These are phyloP conservation scores for Microplitis deprimator DNA, from an alignment of 2,888 invertebrate genomes.

Conservation along the genomic window DNA sequence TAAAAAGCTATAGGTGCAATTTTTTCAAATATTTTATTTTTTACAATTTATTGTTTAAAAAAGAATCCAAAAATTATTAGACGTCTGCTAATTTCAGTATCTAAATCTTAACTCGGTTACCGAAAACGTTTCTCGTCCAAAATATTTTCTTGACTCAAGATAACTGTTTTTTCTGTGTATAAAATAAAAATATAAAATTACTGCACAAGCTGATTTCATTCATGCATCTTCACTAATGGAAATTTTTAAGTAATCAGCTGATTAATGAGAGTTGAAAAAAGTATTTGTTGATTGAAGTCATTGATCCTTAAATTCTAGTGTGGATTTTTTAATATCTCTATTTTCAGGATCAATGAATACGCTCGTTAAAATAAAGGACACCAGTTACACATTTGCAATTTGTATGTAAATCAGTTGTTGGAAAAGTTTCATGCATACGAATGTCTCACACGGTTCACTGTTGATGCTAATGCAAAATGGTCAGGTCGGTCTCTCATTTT, in stretches of 20 bases:
- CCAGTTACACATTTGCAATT: slow-evolving; percentile 39
- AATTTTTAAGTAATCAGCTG: not conserved
- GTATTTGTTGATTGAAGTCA: not conserved
- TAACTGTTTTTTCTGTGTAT: no score
- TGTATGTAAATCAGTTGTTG: slow-evolving; percentile 47
- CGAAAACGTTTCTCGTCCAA: no score
- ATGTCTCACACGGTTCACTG: slow-evolving; percentile 31
- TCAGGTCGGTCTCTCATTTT: slow-evolving; percentile 7
- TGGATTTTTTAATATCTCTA: not conserved
- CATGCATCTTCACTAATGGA: no score
- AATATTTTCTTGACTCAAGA: no score
- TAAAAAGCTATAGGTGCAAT: no score
- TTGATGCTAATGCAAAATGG: slow-evolving; percentile 9
- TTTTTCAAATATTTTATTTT: no score
- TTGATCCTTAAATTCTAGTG: not conserved
- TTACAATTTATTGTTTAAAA: no score
- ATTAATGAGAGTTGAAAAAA: not conserved
- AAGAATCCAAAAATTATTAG: no score
- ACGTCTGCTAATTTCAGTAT: no score
- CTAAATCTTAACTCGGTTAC: no score
- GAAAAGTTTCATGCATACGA: slow-evolving; percentile 49
- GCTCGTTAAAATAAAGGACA: not conserved
- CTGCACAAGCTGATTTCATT: no score
- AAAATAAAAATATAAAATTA: no score
- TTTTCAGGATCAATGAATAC: slow-evolving; percentile 8